Evolutionary conservation across 1,140 invertebrate genomes (phyloP).

Genomic region (Tribolium castaneum): DNA sequence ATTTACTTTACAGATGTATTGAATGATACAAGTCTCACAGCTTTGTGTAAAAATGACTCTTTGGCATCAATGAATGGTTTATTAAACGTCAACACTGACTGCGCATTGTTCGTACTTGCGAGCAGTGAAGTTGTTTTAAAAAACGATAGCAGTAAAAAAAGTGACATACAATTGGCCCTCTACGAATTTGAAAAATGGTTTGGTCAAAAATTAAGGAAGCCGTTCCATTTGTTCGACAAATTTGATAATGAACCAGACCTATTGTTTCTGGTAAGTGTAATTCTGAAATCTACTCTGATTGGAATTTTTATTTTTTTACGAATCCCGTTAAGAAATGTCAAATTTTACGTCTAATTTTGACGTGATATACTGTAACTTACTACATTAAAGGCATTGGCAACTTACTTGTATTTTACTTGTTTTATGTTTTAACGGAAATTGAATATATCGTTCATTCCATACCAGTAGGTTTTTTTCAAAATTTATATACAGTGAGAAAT

Average conservation of each 20-base stretch:
- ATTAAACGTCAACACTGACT: conserved; percentile 67
- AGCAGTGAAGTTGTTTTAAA: conserved; percentile 69
- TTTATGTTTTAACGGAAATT: too few relatives aligned
- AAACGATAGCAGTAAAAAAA: conserved; percentile 56
- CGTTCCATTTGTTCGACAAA: conserved; percentile 64
- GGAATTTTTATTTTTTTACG: too few relatives aligned
- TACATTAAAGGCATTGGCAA: too few relatives aligned
- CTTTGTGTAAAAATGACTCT: conserved; percentile 71
- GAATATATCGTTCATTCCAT: too few relatives aligned
- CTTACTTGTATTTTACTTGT: too few relatives aligned
- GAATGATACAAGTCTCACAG: conserved; percentile 62
- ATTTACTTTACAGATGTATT: background rate
- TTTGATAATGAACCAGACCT: conserved; percentile 67
- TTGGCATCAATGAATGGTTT: conserved; percentile 66
- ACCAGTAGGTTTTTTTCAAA: too few relatives aligned
- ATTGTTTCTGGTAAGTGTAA: conserved; percentile 66
- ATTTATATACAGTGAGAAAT: too few relatives aligned
- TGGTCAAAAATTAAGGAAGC: conserved; percentile 44
- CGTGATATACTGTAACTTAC: too few relatives aligned
- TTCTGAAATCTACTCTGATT: too few relatives aligned
- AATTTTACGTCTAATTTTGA: too few relatives aligned
- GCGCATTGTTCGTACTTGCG: conserved; percentile 69
- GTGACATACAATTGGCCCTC: conserved; percentile 49
- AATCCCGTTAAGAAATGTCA: too few relatives aligned
- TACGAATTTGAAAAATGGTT: conserved; percentile 53